Conservation (phyloP, 2,113 vertebrate genomes). For the Percopsis transmontana region DNA sequence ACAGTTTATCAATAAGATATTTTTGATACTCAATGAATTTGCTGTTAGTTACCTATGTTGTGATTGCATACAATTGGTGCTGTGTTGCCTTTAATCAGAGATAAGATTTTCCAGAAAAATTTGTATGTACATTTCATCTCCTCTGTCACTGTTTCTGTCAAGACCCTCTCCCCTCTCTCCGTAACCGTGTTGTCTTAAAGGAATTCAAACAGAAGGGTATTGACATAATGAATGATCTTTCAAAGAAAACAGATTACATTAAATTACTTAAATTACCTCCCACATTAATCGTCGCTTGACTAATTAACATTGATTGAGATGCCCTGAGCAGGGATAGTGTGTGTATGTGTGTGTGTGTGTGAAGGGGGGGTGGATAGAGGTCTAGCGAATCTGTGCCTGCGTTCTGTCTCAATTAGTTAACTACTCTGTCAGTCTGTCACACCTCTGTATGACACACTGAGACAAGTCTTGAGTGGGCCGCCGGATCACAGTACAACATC, state of each 20-base stretch:
- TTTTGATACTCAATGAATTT: too few relatives aligned
- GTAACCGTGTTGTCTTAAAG: slow-evolving; percentile 65
- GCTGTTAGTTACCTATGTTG: slow-evolving; percentile 10
- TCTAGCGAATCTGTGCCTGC: slow-evolving; percentile 58
- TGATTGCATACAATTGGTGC: slow-evolving; percentile 30
- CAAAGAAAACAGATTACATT: slow-evolving; percentile 87
- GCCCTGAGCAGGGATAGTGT: slow-evolving; percentile 63
- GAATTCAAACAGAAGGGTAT: slow-evolving; percentile 86
- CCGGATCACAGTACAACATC: slow-evolving; percentile 45
- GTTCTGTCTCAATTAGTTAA: slow-evolving; percentile 76
- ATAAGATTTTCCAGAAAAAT: slow-evolving; percentile 13
- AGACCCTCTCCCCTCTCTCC: slow-evolving; percentile 50
- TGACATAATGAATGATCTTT: slow-evolving; percentile 88
- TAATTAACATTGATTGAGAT: slow-evolving; percentile 87
- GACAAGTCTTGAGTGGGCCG: slow-evolving; percentile 59
- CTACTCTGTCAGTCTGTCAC: slow-evolving; percentile 75
- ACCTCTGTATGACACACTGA: slow-evolving; percentile 52
- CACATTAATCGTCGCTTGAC: slow-evolving; percentile 88
- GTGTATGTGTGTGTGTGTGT: slow-evolving; percentile 44
- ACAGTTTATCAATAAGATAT: too few relatives aligned
- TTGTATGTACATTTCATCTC: background rate
- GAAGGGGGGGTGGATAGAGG: slow-evolving; percentile 23
- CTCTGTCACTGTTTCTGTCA: slow-evolving; percentile 28
- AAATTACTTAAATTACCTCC: slow-evolving; percentile 89
- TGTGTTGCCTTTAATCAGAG: slow-evolving; percentile 34